A percentile compares a stretch with the other conserved stretches of the same genome.
Evolutionary conservation across 92 coral and sea anemone genomes (phyloP).

Genomic region (Desmophyllum pertusum): DNA sequence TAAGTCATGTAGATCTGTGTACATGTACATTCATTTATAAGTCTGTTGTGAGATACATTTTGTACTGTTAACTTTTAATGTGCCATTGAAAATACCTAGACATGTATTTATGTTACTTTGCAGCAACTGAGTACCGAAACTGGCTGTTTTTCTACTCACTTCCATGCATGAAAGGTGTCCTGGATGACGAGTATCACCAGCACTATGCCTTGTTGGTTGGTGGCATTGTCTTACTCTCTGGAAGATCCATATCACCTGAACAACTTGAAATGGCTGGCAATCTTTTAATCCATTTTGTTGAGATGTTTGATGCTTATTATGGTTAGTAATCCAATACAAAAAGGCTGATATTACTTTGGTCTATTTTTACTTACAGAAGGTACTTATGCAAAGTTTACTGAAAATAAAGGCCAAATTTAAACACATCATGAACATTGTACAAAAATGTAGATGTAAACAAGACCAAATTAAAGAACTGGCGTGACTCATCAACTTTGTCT

Average conservation of each 20-base stretch:
- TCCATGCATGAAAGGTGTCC: constrained; percentile 61
- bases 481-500: too few relatives aligned
- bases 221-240: constrained; percentile 37
- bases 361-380: background rate
- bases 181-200: constrained; percentile 46
- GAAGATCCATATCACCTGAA: constrained; percentile 39
- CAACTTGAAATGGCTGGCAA: constrained; percentile 33
- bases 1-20: too few relatives aligned
- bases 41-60: background rate
- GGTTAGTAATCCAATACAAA: constrained; percentile 26
- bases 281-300: constrained; percentile 49
- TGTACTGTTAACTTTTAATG: too few relatives aligned
- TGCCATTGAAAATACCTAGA: too few relatives aligned
- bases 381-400: background rate
- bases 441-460: too few relatives aligned
- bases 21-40: background rate
- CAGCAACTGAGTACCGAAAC: constrained; percentile 62
- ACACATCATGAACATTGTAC: too few relatives aligned
- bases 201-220: constrained; percentile 63
- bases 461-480: too few relatives aligned
- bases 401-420: too few relatives aligned
- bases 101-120: background rate
- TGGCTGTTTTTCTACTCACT: constrained; percentile 60
- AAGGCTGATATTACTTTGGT: background rate
- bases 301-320: constrained; percentile 59